Base-by-base conservation (phyloP, 2,113 vertebrate genomes). In the Semicossyphus pulcher region DNA sequence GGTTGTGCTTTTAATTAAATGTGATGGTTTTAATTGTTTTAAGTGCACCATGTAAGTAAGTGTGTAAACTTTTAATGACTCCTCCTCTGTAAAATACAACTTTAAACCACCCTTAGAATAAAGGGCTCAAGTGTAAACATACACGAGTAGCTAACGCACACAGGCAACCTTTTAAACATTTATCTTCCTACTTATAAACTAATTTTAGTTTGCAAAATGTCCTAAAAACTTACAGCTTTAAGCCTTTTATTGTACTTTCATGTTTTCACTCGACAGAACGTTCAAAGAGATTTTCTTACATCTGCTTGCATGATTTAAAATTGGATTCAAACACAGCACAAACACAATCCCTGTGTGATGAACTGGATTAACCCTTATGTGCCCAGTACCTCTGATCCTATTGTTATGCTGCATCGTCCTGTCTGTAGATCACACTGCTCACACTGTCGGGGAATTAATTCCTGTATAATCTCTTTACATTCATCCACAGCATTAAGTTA, bases 251-350 rank as follows among this genome's bases (percentile, higher is more conserved):
- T 52, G 28, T 61, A 8, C n/a, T n/a, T 78, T 51, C 20, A 26
- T 0, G 37, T 5, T n/a, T 47, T 25, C 10, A 47, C 12, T 47
- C 28, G 44, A 48, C 1, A 54, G 20, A 14, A n/a, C 28, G 48
- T n/a, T n/a, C n/a, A n/a, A 34, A 42, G 25, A 51, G 29, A 56
- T 76, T 78, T 78, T 29, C 48, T 18, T 64, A 23, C 39, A 34
- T 70, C 57, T 49, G 20, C 16, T 8, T 8, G 58, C 25, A n/a
- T 58, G 73, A 52, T 79, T 34, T 47, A 44, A 31, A 53, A 56
- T 21, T 34, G 44, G 67, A 76, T 78, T 61, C n/a, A 62, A 75
- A 56, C 18, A 41, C 47, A 80, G 12, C 56, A 32, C 44, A 75
- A 72, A 59, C 59, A 57, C 28, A 37, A 48, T 64, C 47, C 75